Evolutionary conservation across 1,140 invertebrate genomes (phyloP), one percentile per base, ranked within the genome.

Genomic region (Sarcophaga peregrina): DNA sequence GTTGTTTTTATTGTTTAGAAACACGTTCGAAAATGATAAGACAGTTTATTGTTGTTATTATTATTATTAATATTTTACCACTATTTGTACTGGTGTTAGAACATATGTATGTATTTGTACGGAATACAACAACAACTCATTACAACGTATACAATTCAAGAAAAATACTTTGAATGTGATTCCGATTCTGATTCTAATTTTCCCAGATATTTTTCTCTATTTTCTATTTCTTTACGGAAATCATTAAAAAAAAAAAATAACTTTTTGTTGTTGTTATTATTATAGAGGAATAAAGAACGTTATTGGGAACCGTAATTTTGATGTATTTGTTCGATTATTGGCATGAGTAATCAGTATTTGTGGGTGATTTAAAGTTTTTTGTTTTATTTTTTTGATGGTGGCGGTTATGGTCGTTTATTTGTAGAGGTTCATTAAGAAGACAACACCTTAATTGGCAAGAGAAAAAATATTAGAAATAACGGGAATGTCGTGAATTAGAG

Each of bases 261-360:
- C 25, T 37, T 37, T 37, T 37, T 37, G 1, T 37, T 37, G 25
- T 37, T 37, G 25, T 37, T 37, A 37, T 37, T 37, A 37, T 37
- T 37, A 37, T 37, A 37, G 25, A 37, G 25, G 25, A 37, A 10
- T 52, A 52, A 52, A 52, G 50, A 52, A 52, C 13, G 17, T 68
- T 68, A 9, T 68, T 25, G 17, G 8, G 62, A 68, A 25, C n/a
- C 15, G 58, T 13, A 52, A 13, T 10, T 52, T 68, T 68, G n/a
- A 17, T 17, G 7, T 47, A 15, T 15, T 76, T 50, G 75, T 50
- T 50, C 75, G 75, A 78, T 78, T 78, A 50, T 78, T 8, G 25
- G 47, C 75, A 78, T 78, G 75, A 78, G 75, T 78, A 78, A 78
- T 78, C 75, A 52, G 11, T 78, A 52, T 78, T 78, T 47, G 74